A percentile compares a stretch with the other conserved stretches of the same genome.
Conservation (phyloP, 30 jellyfish, hydroid and myxozoan genomes). For the Sanderia malayensis region DNA sequence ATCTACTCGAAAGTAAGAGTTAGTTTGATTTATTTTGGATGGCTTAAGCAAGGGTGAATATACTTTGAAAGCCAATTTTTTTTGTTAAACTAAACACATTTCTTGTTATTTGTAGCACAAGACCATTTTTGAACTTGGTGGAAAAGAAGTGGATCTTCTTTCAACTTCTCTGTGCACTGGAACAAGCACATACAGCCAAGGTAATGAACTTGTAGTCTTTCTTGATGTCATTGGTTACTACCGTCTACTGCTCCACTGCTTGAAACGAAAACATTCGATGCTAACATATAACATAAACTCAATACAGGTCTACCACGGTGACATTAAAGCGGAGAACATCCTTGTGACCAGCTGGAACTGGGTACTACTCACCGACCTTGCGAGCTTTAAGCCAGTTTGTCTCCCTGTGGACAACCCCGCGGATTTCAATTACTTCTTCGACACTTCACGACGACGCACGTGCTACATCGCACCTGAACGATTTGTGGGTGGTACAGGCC, state of each 20-base stretch:
- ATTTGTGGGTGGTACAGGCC: slow-evolving; percentile 74
- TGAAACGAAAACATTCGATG: no score
- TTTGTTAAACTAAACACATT: no score
- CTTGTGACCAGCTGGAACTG: slow-evolving; percentile 96
- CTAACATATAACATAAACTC: no score
- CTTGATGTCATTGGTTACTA: background rate
- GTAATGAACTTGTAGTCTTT: slow-evolving; percentile 15
- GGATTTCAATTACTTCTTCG: slow-evolving; percentile 94
- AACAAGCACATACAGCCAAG: slow-evolving; percentile 88
- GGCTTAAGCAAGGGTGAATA: no score
- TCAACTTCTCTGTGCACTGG: slow-evolving; percentile 86
- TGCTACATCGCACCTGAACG: slow-evolving; percentile 99
- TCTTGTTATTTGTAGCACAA: slow-evolving; percentile 61
- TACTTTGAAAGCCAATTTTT: no score
- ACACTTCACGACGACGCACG: slow-evolving; percentile 92
- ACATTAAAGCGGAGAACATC: slow-evolving; percentile 84
- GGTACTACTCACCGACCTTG: slow-evolving; percentile 87
- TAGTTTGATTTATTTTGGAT: no score
- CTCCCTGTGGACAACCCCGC: slow-evolving; percentile 97
- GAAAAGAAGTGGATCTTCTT: slow-evolving; percentile 98
- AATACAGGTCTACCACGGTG: slow-evolving; percentile 95
- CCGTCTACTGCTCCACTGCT: no score
- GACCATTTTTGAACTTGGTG: slow-evolving; percentile 84
- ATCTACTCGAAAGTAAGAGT: no score
- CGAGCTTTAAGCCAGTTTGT: slow-evolving; percentile 93